Evolutionary conservation across 2,888 invertebrate species (phyloP).

Genomic region (Laspeyria flexula): DNA sequence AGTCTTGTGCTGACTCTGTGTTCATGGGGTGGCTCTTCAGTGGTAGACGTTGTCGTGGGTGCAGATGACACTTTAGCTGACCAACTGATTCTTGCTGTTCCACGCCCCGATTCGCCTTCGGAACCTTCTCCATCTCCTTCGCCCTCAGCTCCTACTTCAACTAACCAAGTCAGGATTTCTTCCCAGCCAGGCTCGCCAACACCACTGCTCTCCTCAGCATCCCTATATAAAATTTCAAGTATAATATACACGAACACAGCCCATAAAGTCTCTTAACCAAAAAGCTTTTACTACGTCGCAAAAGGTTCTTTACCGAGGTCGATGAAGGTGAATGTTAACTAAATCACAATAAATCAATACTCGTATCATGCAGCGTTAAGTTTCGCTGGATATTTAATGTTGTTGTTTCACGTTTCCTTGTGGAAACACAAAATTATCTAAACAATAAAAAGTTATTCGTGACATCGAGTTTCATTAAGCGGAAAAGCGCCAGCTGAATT

Average conservation of each 20-base stretch:
- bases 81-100: slow-evolving; percentile 95
- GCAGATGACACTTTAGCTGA: slow-evolving; percentile 85
- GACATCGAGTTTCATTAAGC: slow-evolving; percentile 72
- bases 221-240: slow-evolving; percentile 48
- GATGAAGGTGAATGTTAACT: slow-evolving; percentile 51
- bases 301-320: slow-evolving; percentile 51
- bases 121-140: slow-evolving; percentile 81
- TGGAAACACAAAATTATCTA: slow-evolving; percentile 50
- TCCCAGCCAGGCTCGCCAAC: slow-evolving; percentile 86
- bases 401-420: slow-evolving; percentile 36
- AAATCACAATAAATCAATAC: slow-evolving; percentile 56
- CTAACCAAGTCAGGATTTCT: slow-evolving; percentile 96
- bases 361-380: slow-evolving; percentile 19
- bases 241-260: slow-evolving; percentile 5
- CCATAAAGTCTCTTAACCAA: slow-evolving; percentile 42
- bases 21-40: slow-evolving; percentile 78
- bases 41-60: slow-evolving; percentile 63
- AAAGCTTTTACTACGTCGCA: slow-evolving; percentile 43
- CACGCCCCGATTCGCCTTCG: slow-evolving; percentile 88
- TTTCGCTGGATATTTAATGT: slow-evolving; percentile 38
- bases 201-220: slow-evolving; percentile 69
- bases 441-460: slow-evolving; percentile 58
- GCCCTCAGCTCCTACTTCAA: slow-evolving; percentile 95
- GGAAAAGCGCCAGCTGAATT: slow-evolving; percentile 63
- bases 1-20: slow-evolving; percentile 92